Evolutionary conservation across 2,113 vertebrate genomes (phyloP).

Genomic region (Turnix velox): DNA sequence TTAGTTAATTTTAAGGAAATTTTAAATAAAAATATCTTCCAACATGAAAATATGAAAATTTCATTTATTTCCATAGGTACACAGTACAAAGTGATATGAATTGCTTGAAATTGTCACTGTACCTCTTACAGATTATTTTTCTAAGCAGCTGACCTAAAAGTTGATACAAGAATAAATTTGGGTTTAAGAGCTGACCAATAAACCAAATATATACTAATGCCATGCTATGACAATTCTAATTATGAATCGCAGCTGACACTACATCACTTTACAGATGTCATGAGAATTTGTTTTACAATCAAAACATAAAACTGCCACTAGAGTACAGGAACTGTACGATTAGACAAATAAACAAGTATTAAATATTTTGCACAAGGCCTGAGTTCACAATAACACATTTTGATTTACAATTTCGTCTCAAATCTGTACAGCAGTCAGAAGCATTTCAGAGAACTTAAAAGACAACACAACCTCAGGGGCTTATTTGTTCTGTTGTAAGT

Average conservation of each 20-base stretch:
- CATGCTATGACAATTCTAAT: constrained; percentile 53
- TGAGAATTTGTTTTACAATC: constrained; percentile 39
- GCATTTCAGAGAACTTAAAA: neutral
- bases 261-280: constrained; percentile 43
- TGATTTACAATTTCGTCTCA: constrained; percentile 50
- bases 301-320: constrained; percentile 48
- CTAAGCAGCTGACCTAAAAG: constrained; percentile 68
- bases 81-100: constrained; percentile 76
- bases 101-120: constrained; percentile 65
- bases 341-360: constrained; percentile 49
- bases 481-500: neutral
- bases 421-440: constrained; percentile 48
- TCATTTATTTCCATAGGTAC: constrained; percentile 65
- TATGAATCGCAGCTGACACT: constrained; percentile 43
- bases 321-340: constrained; percentile 40
- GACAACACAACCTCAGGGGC: neutral
- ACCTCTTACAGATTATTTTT: constrained; percentile 72
- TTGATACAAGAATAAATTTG: constrained; percentile 79
- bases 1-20: neutral
- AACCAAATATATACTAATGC: constrained; percentile 29
- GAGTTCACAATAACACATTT: constrained; percentile 59
- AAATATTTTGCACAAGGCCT: constrained; percentile 63
- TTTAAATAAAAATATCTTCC: constrained; percentile 9
- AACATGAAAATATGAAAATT: constrained; percentile 48
- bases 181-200: constrained; percentile 42